These are phyloP conservation scores for Taphrorychus bicolor DNA, from an alignment of 2,888 invertebrate species.

Conservation along the genomic window DNA sequence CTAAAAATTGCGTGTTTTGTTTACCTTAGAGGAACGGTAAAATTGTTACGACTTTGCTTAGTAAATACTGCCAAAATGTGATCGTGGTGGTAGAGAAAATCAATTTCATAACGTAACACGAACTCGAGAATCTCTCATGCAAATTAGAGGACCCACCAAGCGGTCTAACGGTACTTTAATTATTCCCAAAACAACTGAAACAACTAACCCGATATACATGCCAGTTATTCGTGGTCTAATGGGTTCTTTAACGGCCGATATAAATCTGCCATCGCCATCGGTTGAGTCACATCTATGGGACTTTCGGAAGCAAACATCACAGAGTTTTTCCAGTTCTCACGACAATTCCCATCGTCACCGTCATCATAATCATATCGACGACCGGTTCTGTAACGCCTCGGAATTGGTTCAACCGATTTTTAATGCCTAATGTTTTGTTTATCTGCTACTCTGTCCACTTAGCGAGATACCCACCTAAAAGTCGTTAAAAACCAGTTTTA, in stretches of 20 bases:
- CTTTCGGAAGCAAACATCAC: background rate
- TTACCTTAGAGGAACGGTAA: slow-evolving; percentile 35
- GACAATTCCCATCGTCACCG: background rate
- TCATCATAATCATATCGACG: background rate
- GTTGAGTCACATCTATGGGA: background rate
- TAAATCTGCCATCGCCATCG: background rate
- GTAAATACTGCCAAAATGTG: background rate
- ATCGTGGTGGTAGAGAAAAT: no score
- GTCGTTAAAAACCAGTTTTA: slow-evolving; percentile 25
- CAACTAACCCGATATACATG: background rate
- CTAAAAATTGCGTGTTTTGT: slow-evolving; percentile 25
- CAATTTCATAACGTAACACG: no score
- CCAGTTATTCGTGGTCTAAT: background rate
- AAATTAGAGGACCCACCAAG: background rate
- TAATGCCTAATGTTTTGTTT: slow-evolving; percentile 25
- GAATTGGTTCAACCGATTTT: slow-evolving; percentile 26
- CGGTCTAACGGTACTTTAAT: background rate
- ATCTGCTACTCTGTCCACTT: slow-evolving; percentile 20
- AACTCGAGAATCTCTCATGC: no score
- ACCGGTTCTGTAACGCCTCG: slow-evolving; percentile 24
- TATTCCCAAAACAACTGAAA: background rate
- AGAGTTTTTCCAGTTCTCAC: background rate
- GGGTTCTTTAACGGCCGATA: background rate
- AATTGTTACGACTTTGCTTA: background rate
- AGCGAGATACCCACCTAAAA: slow-evolving; percentile 4